Evolutionary conservation across 2,113 vertebrate species (phyloP).

Genomic region (Felis chaus): DNA sequence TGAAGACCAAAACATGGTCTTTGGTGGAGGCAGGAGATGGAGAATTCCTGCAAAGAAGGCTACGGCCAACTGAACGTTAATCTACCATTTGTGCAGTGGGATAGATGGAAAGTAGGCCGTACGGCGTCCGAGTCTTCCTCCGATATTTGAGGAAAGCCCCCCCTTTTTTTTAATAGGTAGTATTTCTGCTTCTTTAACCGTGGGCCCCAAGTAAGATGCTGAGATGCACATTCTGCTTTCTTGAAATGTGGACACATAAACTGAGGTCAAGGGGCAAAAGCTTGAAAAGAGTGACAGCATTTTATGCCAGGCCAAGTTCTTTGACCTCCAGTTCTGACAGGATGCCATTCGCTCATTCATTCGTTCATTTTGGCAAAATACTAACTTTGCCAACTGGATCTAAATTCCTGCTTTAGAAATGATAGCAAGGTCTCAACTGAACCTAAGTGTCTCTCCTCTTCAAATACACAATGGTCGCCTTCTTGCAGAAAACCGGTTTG

Average conservation of each 20-base stretch:
- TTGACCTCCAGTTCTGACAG: slow-evolving; percentile 11
- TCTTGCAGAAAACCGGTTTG: not conserved
- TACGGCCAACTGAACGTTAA: not conserved
- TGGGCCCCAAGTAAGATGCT: not conserved
- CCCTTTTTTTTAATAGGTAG: not conserved
- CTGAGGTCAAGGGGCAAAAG: not conserved
- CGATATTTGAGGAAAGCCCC: not conserved
- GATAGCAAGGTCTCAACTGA: not conserved
- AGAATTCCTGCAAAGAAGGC: not conserved
- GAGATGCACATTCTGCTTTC: not conserved
- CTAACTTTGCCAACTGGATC: slow-evolving; percentile 14
- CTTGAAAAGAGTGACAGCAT: not conserved
- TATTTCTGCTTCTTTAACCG: not conserved
- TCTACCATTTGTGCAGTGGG: not conserved
- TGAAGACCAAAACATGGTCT: not conserved
- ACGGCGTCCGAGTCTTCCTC: not conserved
- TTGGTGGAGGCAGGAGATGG: not conserved
- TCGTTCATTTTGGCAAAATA: not conserved
- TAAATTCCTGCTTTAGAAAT: slow-evolving; percentile 23
- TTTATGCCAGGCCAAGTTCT: slow-evolving; percentile 1
- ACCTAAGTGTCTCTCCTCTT: not conserved
- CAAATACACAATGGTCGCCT: not conserved
- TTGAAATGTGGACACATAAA: not conserved
- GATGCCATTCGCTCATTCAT: not conserved
- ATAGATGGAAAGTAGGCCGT: not conserved